Percentiles rank a stretch among this genome's conserved stretches.
These are phyloP conservation scores for Indicator maculatus DNA, from an alignment of 2,113 vertebrate genomes.

Conservation along the genomic window DNA sequence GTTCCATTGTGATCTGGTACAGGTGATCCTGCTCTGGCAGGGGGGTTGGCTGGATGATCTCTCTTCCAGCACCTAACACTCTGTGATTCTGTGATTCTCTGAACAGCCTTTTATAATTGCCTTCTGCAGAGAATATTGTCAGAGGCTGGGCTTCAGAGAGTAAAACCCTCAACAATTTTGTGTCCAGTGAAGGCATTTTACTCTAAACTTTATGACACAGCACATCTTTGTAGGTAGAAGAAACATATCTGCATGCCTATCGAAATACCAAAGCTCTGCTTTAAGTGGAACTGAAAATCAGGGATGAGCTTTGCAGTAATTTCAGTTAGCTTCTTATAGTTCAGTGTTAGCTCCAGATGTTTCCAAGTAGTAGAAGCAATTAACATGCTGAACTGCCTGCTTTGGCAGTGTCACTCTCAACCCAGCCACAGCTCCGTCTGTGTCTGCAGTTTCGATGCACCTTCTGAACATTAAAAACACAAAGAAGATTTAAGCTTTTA, in stretches of 20 bases:
- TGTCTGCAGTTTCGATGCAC: not conserved
- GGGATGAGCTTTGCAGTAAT: not conserved
- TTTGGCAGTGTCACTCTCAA: not conserved
- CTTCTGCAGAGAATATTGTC: not conserved
- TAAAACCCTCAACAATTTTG: not conserved
- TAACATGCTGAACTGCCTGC: not conserved
- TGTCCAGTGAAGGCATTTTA: not conserved
- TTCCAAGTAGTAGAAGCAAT: not conserved
- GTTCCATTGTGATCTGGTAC: too few species aligned
- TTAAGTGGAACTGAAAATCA: not conserved
- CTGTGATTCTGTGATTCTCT: too few species aligned
- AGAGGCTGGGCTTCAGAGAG: not conserved
- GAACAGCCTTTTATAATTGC: not conserved
- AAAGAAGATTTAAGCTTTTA: not conserved
- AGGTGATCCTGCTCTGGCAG: too few species aligned
- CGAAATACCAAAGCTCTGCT: not conserved
- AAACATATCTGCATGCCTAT: not conserved
- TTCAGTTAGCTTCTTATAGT: not conserved
- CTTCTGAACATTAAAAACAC: not conserved
- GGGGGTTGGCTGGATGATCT: too few species aligned
- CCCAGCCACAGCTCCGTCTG: not conserved
- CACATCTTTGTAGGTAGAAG: not conserved
- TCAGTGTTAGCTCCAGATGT: not conserved
- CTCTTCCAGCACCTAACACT: too few species aligned
- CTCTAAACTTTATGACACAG: not conserved